phyloP scores from a whole-genome alignment of 1,140 invertebrate genomes.

The Leucophenga varia region DNA sequence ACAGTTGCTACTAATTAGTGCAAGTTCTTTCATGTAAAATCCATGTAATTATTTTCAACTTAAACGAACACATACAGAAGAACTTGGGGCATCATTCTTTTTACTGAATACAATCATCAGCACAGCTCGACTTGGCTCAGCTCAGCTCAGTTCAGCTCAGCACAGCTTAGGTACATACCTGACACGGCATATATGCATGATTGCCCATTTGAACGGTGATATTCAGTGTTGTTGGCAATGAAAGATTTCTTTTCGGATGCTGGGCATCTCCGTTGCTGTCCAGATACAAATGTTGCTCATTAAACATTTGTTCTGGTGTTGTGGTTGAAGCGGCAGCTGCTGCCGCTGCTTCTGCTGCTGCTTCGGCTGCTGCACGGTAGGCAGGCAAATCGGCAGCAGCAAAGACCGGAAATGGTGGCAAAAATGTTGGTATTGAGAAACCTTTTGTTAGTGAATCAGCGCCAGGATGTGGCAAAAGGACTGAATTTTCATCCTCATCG shows the following conservation, averaged over 20 bases:
- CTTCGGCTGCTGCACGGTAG: constrained; percentile 39
- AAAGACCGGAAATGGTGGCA: constrained; percentile 49
- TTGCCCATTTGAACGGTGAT: constrained; percentile 83
- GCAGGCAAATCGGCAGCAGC: constrained; percentile 47
- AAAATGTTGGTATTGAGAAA: constrained; percentile 51
- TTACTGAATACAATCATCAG: too few species aligned
- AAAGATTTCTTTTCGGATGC: constrained; percentile 30
- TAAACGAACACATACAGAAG: too few species aligned
- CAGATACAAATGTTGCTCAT: constrained; percentile 46
- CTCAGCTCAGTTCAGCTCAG: too few species aligned
- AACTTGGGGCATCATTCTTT: too few species aligned
- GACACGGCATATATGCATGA: constrained; percentile 83
- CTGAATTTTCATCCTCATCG: constrained; percentile 6
- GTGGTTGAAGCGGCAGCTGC: constrained; percentile 23
- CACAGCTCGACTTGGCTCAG: too few species aligned
- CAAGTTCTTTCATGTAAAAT: too few species aligned
- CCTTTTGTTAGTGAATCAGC: constrained; percentile 46
- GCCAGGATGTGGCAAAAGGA: constrained; percentile 24
- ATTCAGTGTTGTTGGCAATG: constrained; percentile 60
- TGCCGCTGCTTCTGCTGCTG: constrained; percentile 26
- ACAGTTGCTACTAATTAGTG: too few species aligned
- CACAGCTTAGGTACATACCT: constrained; percentile 60
- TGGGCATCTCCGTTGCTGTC: constrained; percentile 23
- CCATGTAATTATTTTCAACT: too few species aligned
- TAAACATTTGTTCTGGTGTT: constrained; percentile 30